Percentiles rank a stretch among this genome's conserved stretches.
phyloP scores from a whole-genome alignment of 2,113 vertebrate genomes.

The Epinephelus moara region DNA sequence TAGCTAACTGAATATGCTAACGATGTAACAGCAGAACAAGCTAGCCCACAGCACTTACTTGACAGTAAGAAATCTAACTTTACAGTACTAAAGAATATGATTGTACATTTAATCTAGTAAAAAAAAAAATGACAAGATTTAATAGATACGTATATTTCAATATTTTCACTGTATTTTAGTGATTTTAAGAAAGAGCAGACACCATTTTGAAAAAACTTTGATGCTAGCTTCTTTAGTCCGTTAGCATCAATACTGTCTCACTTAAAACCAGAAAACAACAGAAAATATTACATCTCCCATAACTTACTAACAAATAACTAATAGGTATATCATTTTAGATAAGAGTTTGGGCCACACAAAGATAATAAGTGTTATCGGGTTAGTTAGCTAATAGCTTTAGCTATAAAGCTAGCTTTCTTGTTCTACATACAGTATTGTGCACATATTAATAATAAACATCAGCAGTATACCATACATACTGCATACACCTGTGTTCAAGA shows the following conservation, averaged over 20 bases:
- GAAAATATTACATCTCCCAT: background rate
- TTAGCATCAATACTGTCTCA: background rate
- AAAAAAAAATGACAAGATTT: background rate
- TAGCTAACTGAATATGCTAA: background rate
- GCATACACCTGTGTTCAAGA: too few species aligned
- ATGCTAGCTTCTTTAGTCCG: background rate
- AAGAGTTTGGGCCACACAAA: background rate
- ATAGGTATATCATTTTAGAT: background rate
- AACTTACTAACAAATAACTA: background rate
- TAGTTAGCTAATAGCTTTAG: background rate
- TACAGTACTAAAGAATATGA: background rate
- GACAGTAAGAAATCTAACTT: background rate
- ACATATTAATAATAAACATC: background rate
- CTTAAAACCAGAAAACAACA: background rate
- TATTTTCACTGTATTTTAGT: background rate
- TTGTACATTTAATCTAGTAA: background rate
- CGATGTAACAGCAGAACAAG: background rate
- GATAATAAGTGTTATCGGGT: background rate
- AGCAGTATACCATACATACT: too few species aligned
- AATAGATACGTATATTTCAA: background rate
- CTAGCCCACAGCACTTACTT: background rate
- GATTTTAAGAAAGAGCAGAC: background rate
- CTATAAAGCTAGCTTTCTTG: background rate
- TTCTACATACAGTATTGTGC: conserved; percentile 1
- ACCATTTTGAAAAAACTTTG: background rate